phyloP scores from a whole-genome alignment of 2,113 vertebrate genomes.

The Rostratula benghalensis region DNA sequence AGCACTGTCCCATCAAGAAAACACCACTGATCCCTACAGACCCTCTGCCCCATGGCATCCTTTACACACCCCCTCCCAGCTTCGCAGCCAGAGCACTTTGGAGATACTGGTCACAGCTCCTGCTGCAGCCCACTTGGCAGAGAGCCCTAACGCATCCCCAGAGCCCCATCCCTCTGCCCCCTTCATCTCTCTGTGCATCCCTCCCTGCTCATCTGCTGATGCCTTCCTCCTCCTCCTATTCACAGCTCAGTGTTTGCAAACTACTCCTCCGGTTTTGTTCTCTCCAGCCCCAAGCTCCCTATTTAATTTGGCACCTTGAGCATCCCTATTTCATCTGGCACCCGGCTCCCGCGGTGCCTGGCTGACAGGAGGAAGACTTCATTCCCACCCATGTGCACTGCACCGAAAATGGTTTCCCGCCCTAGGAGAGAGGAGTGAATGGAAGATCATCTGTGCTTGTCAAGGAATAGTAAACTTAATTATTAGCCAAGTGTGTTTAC shows the following conservation, averaged over 20 bases:
- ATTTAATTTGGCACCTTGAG: not conserved
- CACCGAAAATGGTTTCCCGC: not conserved
- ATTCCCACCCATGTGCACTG: not conserved
- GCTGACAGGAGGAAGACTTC: slow-evolving; percentile 18
- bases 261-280: not conserved
- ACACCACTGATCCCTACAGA: not conserved
- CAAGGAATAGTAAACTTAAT: slow-evolving; percentile 62
- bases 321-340: not conserved
- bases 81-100: not conserved
- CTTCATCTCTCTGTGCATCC: not conserved
- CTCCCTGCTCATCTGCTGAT: not conserved
- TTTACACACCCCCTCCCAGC: not conserved
- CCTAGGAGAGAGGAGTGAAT: slow-evolving; percentile 44
- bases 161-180: not conserved
- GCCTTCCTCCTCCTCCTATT: not conserved
- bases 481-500: slow-evolving; percentile 40
- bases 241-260: not conserved
- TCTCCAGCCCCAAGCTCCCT: not conserved
- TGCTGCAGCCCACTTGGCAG: not conserved
- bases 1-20: not conserved
- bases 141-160: not conserved
- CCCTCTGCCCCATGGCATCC: not conserved
- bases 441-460: slow-evolving; percentile 51
- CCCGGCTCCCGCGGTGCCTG: not conserved
- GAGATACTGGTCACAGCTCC: not conserved